A percentile compares a stretch with the other conserved stretches of the same genome.
phyloP scores from a whole-genome alignment of 2,888 invertebrate genomes.

The Mantis religiosa region DNA sequence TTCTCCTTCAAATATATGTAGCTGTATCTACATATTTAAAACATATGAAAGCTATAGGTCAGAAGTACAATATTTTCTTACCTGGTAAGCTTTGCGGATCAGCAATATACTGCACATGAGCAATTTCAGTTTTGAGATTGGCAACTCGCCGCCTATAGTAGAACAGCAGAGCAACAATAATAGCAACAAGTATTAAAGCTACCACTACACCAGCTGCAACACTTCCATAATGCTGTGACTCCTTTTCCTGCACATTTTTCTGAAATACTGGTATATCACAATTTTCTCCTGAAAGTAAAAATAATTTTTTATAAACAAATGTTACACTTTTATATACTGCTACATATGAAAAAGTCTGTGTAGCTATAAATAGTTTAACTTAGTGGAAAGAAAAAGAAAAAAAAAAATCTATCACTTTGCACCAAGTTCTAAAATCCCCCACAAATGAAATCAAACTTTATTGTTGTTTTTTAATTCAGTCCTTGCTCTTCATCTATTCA shows the following conservation, averaged over 20 bases:
- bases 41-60: constrained; percentile 34
- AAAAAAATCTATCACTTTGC: no score
- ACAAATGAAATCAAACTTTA: no score
- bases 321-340: no score
- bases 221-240: constrained; percentile 45
- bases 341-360: no score
- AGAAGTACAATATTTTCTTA: constrained; percentile 34
- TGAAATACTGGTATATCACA: constrained; percentile 54
- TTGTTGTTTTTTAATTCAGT: no score
- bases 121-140: constrained; percentile 80
- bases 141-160: constrained; percentile 78
- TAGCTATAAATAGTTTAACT: no score
- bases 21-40: no score
- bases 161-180: constrained; percentile 60
- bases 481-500: no score
- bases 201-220: constrained; percentile 64
- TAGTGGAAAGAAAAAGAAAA: no score
- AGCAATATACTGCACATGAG: constrained; percentile 81
- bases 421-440: no score
- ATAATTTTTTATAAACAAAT: no score
- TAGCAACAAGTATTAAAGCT: constrained; percentile 57
- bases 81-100: constrained; percentile 66
- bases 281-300: constrained; percentile 52
- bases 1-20: no score
- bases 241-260: constrained; percentile 20